These are phyloP conservation scores for Crotalus tigris DNA, from an alignment of 2,113 vertebrate genomes.

Conservation along the genomic window DNA sequence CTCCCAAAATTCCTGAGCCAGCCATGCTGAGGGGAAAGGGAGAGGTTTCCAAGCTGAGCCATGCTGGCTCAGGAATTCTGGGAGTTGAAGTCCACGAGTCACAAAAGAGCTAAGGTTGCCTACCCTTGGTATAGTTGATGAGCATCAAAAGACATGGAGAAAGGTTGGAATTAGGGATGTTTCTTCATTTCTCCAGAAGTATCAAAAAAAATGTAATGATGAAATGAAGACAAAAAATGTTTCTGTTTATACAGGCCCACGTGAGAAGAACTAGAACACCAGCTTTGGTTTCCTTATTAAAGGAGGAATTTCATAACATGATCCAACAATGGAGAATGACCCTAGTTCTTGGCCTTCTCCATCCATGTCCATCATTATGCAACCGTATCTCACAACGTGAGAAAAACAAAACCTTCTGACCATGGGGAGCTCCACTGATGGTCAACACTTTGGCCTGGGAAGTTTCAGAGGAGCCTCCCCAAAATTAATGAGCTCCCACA, in stretches of 20 bases:
- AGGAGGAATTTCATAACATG: background rate
- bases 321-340: constrained; percentile 42
- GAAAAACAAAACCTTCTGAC: constrained; percentile 32
- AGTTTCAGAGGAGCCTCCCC: constrained; percentile 61
- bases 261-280: constrained; percentile 15
- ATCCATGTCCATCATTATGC: constrained; percentile 25
- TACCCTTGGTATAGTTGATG: background rate
- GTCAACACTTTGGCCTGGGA: constrained; percentile 48
- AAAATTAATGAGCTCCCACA: constrained; percentile 66
- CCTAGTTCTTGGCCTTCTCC: constrained; percentile 22
- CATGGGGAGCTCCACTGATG: constrained; percentile 35
- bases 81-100: no score
- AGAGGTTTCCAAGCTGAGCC: no score
- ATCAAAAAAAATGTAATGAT: constrained; percentile 1
- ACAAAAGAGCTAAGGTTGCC: no score
- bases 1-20: no score
- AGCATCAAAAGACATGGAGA: background rate
- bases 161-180: background rate
- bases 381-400: constrained; percentile 33
- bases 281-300: constrained; percentile 44
- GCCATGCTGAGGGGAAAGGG: no score
- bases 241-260: constrained; percentile 33
- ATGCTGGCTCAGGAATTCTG: no score
- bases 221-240: background rate
- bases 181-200: background rate